Evolutionary conservation across 2,797 vertebrate genomes (phyloP).

Genomic region (Cyclopterus lumpus): DNA sequence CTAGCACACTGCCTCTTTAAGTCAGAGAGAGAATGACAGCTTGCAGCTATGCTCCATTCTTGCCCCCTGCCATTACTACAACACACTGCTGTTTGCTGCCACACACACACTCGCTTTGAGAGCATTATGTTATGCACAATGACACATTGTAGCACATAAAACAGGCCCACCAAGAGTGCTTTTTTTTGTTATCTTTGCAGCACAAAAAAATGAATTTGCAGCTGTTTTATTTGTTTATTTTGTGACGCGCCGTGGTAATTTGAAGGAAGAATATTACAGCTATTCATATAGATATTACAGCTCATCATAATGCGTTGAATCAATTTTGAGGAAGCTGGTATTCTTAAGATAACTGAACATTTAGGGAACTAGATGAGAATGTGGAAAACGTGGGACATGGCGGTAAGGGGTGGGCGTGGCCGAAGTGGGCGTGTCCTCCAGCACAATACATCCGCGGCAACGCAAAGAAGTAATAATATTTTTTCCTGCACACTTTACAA

Average conservation of each 20-base stretch:
- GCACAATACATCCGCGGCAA: not conserved
- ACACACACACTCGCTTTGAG: slow-evolving; percentile 44
- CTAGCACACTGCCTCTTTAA: slow-evolving; percentile 74
- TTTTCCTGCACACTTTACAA: not conserved
- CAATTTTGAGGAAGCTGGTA: not conserved
- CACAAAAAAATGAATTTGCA: slow-evolving; percentile 1
- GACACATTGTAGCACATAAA: slow-evolving; percentile 34
- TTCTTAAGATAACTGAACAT: not conserved
- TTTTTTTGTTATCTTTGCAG: slow-evolving; percentile 1
- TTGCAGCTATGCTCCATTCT: slow-evolving; percentile 75
- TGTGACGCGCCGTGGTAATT: not conserved
- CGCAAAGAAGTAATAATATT: not conserved
- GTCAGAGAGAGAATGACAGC: slow-evolving; percentile 76
- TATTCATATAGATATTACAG: not conserved
- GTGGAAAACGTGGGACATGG: not conserved
- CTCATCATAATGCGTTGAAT: not conserved
- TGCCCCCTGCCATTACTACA: slow-evolving; percentile 61
- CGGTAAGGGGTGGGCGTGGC: not conserved
- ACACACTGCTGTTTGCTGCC: slow-evolving; percentile 63
- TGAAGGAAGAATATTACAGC: too few relatives aligned
- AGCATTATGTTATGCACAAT: slow-evolving; percentile 49
- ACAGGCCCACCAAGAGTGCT: slow-evolving; percentile 18
- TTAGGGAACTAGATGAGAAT: not conserved
- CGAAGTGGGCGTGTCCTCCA: not conserved
- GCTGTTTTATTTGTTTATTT: not conserved